A percentile compares a stretch with the other conserved stretches of the same genome.
Conservation (phyloP, 1,140 invertebrate genomes). For the Muscidifurax raptorellus region DNA sequence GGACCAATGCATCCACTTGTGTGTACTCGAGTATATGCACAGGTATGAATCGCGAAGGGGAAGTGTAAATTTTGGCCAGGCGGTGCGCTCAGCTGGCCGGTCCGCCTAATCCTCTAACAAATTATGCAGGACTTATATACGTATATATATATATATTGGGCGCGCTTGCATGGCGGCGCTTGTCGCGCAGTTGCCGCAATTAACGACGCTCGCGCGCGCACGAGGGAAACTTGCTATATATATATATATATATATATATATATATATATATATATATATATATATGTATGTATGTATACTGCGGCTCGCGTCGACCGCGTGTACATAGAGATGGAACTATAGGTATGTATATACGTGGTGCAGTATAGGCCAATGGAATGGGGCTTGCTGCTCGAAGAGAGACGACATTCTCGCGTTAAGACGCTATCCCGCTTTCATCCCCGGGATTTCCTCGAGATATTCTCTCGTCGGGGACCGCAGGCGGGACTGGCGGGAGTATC, state of each 20-base stretch:
- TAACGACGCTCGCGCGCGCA: constrained; percentile 8
- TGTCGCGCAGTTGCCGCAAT: constrained; percentile 7
- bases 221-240: constrained; percentile 25
- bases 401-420: constrained; percentile 20
- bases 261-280: too few species aligned
- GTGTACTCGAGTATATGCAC: background rate
- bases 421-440: constrained; percentile 57
- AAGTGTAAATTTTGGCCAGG: constrained; percentile 7
- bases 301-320: background rate
- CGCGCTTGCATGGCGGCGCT: constrained; percentile 11
- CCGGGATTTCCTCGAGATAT: constrained; percentile 53
- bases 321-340: background rate
- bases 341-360: background rate
- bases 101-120: constrained; percentile 29
- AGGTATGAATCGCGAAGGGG: background rate
- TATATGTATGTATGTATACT: too few species aligned
- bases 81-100: constrained; percentile 35
- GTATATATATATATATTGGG: constrained; percentile 22
- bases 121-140: constrained; percentile 43
- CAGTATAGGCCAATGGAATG: background rate
- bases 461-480: constrained; percentile 23
- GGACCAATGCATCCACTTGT: background rate
- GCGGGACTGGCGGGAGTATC: too few species aligned
- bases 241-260: too few species aligned
- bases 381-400: background rate